phyloP scores from a whole-genome alignment of 2,888 invertebrate genomes.

The Arge pagana region DNA sequence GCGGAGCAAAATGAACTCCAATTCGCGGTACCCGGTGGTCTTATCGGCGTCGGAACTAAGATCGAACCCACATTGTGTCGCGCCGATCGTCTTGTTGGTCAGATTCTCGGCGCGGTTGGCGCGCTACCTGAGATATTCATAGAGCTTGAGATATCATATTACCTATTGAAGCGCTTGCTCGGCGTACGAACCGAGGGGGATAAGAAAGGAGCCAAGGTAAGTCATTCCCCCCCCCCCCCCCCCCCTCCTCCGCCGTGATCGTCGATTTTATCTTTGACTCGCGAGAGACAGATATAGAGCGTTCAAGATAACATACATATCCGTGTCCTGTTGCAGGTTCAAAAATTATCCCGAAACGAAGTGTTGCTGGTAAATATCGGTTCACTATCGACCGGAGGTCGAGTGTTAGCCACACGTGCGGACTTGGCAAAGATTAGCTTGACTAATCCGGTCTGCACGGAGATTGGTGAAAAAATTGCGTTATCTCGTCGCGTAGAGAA shows the following conservation, averaged over 20 bases:
- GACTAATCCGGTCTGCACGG: constrained; percentile 98
- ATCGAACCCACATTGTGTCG: constrained; percentile 98
- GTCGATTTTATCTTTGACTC: no score
- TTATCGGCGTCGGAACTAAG: constrained; percentile 98
- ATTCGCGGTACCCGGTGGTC: constrained; percentile 98
- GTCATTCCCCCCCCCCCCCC: no score
- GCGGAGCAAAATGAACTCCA: constrained; percentile 98
- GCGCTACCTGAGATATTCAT: constrained; percentile 96
- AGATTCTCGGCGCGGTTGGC: constrained; percentile 93
- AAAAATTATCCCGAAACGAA: constrained; percentile 88
- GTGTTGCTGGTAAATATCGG: constrained; percentile 98
- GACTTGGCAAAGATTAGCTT: constrained; percentile 97
- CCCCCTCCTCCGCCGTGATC: no score
- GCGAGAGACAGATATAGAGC: no score
- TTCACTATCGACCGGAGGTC: constrained; percentile 95
- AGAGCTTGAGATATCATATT: constrained; percentile 97
- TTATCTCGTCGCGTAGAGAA: constrained; percentile 97
- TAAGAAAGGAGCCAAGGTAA: constrained; percentile 95
- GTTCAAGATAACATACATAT: no score
- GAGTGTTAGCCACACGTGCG: constrained; percentile 91
- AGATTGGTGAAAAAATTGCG: constrained; percentile 99
- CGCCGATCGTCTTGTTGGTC: constrained; percentile 96
- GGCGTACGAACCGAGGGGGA: constrained; percentile 99
- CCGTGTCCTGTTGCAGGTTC: constrained; percentile 65
- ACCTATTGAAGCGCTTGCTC: constrained; percentile 89